Base-by-base conservation (phyloP, 2,888 invertebrate species). In the Acanthosepion esculentum region DNA sequence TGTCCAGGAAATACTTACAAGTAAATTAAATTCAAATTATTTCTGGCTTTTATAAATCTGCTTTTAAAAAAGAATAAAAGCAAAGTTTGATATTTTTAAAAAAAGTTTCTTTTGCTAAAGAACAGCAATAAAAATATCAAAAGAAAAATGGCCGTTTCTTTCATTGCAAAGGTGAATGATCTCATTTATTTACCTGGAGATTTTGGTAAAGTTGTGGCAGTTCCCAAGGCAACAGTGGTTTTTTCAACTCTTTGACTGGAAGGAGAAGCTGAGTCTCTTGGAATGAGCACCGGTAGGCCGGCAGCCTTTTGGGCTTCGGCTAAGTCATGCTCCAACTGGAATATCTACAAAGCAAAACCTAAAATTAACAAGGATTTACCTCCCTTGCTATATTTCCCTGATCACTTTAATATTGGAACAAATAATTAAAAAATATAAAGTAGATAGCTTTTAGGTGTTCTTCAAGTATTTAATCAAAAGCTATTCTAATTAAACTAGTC, bases 261-360 rank as follows among this genome's bases (percentile, higher is more conserved):
- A 48, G 94, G 91, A 15, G 94, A 93, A 41, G 91, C 92, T 23
- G 95, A 95, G 48, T 96, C 96, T 78, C 96, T 95, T 26, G 96
- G 97, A n/a, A 97, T 95, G 48, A 96, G 95, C 20, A 97, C 96
- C 10, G 97, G 97, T 95, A 99, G 98, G 15, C 99, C 99, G 3
- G 99, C 99, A 97, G 98, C 98, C 97, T 98, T 98, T 97, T 99
- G 99, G 0, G 99, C 99, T 97, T 99, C 99, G 97, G 98, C 98
- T 95, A 99, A 97, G 96, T 99, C 98, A 96, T 98, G 98, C 97
- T 99, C 99, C 95, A 99, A 98, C 95, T 98, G 98, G 94, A 99
- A 98, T 64, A 98, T 97, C 98, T 98, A 96, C 78, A 78, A 78
- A 78, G n/a, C n/a, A 78, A 78, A n/a, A 15, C n/a, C 10, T 33